Evolutionary conservation across 2,797 vertebrate genomes (phyloP).

Genomic region (Malurus splendens): DNA sequence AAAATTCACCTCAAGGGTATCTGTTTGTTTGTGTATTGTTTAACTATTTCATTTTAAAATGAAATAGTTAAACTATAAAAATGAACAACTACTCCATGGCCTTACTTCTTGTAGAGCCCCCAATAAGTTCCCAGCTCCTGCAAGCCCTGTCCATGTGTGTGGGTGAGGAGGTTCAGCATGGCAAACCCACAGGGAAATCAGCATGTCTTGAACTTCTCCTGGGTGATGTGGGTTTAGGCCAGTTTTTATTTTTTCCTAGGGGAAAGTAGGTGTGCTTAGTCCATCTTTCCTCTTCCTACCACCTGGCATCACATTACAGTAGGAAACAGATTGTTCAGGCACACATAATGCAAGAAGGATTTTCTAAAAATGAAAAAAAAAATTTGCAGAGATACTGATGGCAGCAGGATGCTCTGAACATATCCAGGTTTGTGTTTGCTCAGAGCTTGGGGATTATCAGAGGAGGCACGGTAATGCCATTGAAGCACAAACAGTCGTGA

Average conservation of each 20-base stretch:
- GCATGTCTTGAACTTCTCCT: neutral
- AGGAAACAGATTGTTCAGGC: neutral
- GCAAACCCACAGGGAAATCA: neutral
- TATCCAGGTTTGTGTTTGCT: neutral
- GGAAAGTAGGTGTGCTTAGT: neutral
- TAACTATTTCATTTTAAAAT: neutral
- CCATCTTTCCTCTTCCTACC: neutral
- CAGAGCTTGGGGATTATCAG: neutral
- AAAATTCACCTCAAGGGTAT: neutral
- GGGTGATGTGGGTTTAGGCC: neutral
- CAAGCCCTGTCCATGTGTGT: accelerated
- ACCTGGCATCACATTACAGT: neutral
- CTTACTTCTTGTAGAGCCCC: neutral
- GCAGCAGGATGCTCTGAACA: neutral
- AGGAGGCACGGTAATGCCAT: neutral
- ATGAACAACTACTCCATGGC: neutral
- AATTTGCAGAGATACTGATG: neutral
- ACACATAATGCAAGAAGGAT: neutral
- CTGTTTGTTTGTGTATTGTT: neutral
- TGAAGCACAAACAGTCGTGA: constrained; percentile 5
- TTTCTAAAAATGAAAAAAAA: neutral
- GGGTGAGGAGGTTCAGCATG: neutral
- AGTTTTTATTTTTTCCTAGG: neutral
- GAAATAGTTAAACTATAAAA: too few species aligned
- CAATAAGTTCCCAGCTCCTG: accelerated